Evolutionary conservation across 30 jellyfish, hydroid and myxozoan species (phyloP), one percentile per base, ranked within the genome.

Genomic region (Aurelia aurita complex sp. Pacific): DNA sequence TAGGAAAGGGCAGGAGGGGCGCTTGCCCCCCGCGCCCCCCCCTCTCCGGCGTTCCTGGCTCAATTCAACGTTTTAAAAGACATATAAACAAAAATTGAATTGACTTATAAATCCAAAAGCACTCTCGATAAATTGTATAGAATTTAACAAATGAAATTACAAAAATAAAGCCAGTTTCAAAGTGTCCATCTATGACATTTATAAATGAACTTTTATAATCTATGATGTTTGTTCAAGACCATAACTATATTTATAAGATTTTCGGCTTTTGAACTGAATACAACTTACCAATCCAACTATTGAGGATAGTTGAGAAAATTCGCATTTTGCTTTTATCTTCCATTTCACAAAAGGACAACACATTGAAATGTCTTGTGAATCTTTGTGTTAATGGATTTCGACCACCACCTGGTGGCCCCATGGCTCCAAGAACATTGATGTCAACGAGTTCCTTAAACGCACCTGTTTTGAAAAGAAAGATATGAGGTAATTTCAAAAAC

Each of bases 341-440:
- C 98, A 94, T 94, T 74, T 94, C 98, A 84, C 98, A 94, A 73
- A 94, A 94, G 5, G 98, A 94, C 59, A 94, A 38, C 38, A 71
- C 43, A 77, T 94, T 94, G 70, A 94, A 94, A 69, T 94, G 98
- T 23, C 98, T 63, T 7, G 98, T 86, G 81, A 94, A 89, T 43
- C 98, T 77, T 43, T 82, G 81, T 51, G 98, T 94, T 2, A 94
- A 40, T 23, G 97, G 97, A 73, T 94, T 94, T 10, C 98, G 71
- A 14, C 98, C 98, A 16, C 98, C 98, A 43, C 98, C 98, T 61
- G 98, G 98, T 5, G 98, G 98, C 5, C 98, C 98, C 97, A 94
- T 83, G 15, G 98, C 98, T 35, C 98, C 92, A 32, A 94, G 81
- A 11, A 94, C 54, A 62, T 94, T 94, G 12, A 94, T 91, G 68